Conservation (phyloP, 2,113 vertebrate species). For the Saccopteryx leptura region DNA sequence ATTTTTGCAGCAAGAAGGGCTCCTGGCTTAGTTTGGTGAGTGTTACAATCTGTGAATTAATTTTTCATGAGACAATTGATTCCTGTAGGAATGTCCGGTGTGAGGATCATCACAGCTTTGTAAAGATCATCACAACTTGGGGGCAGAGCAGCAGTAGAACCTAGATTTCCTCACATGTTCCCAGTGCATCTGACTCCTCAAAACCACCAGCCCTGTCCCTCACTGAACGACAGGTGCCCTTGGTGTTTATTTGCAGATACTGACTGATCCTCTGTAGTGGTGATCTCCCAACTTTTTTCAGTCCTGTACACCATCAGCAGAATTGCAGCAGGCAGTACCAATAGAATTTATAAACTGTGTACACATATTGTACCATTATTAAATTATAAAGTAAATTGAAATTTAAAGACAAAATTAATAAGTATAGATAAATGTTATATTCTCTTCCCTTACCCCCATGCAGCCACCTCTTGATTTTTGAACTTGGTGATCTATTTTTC, state of each 20-base stretch:
- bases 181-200: not conserved
- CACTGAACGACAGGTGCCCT: not conserved
- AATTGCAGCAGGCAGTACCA: not conserved
- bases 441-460: not conserved
- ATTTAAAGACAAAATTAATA: conserved; percentile 8
- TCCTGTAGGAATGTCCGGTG: not conserved
- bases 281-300: not conserved
- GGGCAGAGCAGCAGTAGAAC: not conserved
- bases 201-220: not conserved
- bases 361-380: not conserved
- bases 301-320: not conserved
- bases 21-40: not conserved
- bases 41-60: not conserved
- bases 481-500: not conserved
- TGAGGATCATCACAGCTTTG: not conserved
- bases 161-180: not conserved
- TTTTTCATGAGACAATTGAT: not conserved
- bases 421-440: not conserved
- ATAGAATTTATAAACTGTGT: not conserved
- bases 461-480: not conserved
- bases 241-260: not conserved
- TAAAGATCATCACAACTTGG: not conserved
- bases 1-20: not conserved
- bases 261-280: not conserved
- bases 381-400: conserved; percentile 3